phyloP scores from a whole-genome alignment of 2,888 invertebrate genomes.

The Spilosoma lubricipeda region DNA sequence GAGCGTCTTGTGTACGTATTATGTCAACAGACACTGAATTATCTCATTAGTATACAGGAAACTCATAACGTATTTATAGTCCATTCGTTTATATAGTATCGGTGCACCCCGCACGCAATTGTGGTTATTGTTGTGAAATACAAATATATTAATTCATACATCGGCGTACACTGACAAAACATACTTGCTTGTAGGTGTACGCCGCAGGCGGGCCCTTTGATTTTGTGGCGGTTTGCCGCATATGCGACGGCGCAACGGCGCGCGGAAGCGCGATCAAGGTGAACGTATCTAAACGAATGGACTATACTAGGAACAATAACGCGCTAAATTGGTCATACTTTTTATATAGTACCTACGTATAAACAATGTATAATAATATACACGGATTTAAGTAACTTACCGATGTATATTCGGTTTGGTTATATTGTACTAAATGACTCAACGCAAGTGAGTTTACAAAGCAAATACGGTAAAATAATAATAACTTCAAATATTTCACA shows the following conservation, averaged over 20 bases:
- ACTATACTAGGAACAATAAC: background rate
- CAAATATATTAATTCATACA: too few species aligned
- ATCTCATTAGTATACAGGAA: constrained; percentile 9
- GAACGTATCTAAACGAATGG: too few species aligned
- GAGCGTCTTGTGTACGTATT: constrained; percentile 1
- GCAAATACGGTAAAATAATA: background rate
- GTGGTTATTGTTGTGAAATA: too few species aligned
- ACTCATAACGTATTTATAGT: background rate
- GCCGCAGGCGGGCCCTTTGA: too few species aligned
- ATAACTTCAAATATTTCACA: background rate
- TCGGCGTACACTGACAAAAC: too few species aligned
- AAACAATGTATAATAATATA: background rate
- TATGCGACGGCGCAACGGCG: too few species aligned
- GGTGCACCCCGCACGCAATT: too few species aligned
- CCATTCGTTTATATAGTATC: too few species aligned
- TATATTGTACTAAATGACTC: constrained; percentile 2
- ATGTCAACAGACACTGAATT: background rate
- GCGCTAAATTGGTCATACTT: background rate
- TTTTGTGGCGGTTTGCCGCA: too few species aligned
- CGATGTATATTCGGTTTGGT: background rate
- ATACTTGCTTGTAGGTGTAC: too few species aligned
- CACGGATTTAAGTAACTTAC: background rate
- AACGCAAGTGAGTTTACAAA: background rate
- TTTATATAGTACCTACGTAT: background rate
- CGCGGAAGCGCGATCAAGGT: too few species aligned